Evolutionary conservation across 1,140 invertebrate genomes (phyloP).

Genomic region (Achroia grisella): DNA sequence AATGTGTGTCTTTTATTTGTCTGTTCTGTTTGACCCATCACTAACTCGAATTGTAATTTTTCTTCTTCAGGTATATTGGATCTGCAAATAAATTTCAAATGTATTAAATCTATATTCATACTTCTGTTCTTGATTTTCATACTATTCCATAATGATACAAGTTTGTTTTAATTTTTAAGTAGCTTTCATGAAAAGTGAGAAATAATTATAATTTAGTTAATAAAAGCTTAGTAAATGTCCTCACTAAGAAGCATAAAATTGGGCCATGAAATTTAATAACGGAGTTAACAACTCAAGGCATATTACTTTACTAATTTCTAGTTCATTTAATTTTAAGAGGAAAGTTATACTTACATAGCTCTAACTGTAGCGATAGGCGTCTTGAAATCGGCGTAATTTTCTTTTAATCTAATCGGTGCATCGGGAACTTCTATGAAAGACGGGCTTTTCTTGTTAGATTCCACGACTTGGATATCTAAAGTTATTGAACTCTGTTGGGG

Average conservation of each 20-base stretch:
- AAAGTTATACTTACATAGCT: conserved; percentile 76
- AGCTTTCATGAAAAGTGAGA: too few species aligned
- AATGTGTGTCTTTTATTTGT: conserved; percentile 88
- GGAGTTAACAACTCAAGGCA: conserved; percentile 10
- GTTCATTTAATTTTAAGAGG: conserved; percentile 2
- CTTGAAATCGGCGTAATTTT: conserved; percentile 82
- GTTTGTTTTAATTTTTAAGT: too few species aligned
- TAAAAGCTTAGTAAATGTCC: conserved; percentile 3
- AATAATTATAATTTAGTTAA: conserved; percentile 5
- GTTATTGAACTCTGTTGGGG: conserved; percentile 79
- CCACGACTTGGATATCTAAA: conserved; percentile 87
- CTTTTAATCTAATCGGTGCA: conserved; percentile 78
- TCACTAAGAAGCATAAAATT: neutral
- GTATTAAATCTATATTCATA: too few species aligned
- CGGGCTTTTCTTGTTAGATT: conserved; percentile 91
- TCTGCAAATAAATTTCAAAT: conserved; percentile 40
- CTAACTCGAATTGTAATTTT: conserved; percentile 84
- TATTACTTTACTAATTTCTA: neutral
- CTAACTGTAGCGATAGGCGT: conserved; percentile 79
- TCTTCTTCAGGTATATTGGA: conserved; percentile 84
- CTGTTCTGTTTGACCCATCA: conserved; percentile 86
- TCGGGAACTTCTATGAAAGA: conserved; percentile 76
- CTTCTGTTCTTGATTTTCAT: too few species aligned
- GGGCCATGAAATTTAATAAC: conserved; percentile 13
- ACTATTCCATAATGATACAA: too few species aligned